Evolutionary conservation across 92 coral and sea anemone species (phyloP), one percentile per base, ranked within the genome.

Genomic region (Metridium senile): DNA sequence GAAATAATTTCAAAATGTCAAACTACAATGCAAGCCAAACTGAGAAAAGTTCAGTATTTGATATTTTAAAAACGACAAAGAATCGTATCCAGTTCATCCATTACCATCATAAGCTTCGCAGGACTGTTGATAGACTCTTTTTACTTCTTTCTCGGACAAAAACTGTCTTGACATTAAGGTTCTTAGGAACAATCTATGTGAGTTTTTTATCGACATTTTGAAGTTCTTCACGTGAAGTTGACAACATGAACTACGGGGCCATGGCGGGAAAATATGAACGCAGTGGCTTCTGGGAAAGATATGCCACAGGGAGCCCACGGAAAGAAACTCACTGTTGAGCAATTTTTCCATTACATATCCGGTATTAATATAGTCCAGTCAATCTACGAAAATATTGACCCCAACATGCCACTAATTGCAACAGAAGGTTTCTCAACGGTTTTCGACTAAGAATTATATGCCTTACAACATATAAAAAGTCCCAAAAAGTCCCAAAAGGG

Each of bases 101-200:
- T 26, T 43, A 94, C 98, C 98, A 66, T 88, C 91, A 28, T 66
- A 89, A 27, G 81, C 87, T 43, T 86, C 83, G 62, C 88, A 81
- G 7, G 90, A 82, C 33, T 87, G 83, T 59, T 63, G 87, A 35
- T 84, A 89, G 2, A 87, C 56, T 28, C 75, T 68, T 34, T 58
- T 82, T 26, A 89, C 72, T 29, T 94, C 94, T 26, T 63, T 57
- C 70, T 94, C 93, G 18, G 94, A 76, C 69, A 94, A 81, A 70
- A 89, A 92, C 64, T 88, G 97, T 46, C 89, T 91, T 21, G 98
- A 88, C 93, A 94, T 89, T 35, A 94, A 72, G 25, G 91, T 88
- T 66, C 88, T 82, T 17, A 94, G 85, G 66, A 92, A 94, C 27
- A 94, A 81, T 30, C 91, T 85, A 23, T 94, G 97, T 0, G 94